Evolutionary conservation across 2,888 invertebrate genomes (phyloP).

Genomic region (Caenorhabditis sp.): DNA sequence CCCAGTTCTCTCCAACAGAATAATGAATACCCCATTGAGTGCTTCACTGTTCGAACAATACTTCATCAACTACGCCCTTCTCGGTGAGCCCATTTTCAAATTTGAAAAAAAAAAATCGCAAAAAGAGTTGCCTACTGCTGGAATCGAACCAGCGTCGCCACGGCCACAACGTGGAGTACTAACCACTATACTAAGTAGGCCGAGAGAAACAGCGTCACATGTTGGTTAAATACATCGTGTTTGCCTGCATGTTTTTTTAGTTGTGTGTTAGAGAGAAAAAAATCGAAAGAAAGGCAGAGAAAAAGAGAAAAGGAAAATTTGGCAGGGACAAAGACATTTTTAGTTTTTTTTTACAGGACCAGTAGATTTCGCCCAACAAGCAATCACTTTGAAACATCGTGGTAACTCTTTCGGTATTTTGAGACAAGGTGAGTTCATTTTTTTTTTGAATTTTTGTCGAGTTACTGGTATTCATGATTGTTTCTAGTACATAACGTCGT

Average conservation of each 20-base stretch:
- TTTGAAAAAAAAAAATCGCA: constrained; percentile 6
- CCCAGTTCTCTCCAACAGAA: constrained; percentile 68
- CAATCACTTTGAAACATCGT: constrained; percentile 58
- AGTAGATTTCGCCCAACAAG: constrained; percentile 53
- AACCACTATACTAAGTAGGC: constrained; percentile 66
- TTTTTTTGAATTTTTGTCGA: background rate
- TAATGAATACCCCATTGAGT: constrained; percentile 68
- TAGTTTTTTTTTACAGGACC: constrained; percentile 47
- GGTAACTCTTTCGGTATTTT: constrained; percentile 70
- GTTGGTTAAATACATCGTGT: constrained; percentile 14
- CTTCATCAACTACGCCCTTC: constrained; percentile 69
- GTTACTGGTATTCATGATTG: too few relatives aligned
- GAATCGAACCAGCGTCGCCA: constrained; percentile 67
- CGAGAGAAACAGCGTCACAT: constrained; percentile 20
- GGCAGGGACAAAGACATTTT: background rate
- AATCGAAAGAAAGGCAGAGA: background rate
- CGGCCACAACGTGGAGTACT: constrained; percentile 69
- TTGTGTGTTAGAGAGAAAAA: background rate
- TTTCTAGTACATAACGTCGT: too few relatives aligned
- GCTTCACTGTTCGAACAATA: constrained; percentile 70
- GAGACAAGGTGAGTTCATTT: constrained; percentile 57
- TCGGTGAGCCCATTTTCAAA: constrained; percentile 34
- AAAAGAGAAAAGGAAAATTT: constrained; percentile 1
- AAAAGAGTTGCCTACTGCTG: constrained; percentile 47
- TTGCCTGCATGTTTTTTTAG: background rate